Base-by-base conservation (phyloP, 2,797 vertebrate genomes). In the Sebastes miniatus region DNA sequence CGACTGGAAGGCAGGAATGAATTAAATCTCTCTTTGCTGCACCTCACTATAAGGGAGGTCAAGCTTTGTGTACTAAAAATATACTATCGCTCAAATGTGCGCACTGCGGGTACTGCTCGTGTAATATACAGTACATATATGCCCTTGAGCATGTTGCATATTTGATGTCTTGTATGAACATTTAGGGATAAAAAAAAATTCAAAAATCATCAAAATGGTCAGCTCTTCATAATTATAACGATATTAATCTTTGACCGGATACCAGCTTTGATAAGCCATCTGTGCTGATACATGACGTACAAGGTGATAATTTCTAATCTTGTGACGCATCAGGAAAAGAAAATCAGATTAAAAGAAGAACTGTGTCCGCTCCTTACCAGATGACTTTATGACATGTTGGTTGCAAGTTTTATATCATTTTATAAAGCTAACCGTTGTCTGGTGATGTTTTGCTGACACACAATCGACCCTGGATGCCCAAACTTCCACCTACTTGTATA, bases 291-390 rank as follows among this genome's bases (percentile, higher is more conserved):
- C 8, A 36, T 43, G 52, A 66, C 14, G 22, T 61, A 54, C 69
- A 61, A 74, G 25, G 24, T 69, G 64, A 80, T 78, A 0, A 50
- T 59, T 57, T 57, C 73, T n/a, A 58, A 77, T 86, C 54, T 74
- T 22, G 16, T 8, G 59, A 65, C 25, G 9, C 52, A 61, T 66
- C 67, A 43, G 52, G 69, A 43, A 43, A 43, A 43, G 3, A 18
- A 47, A 47, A 18, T 47, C 16, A 18, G 6, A 47, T 47, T 18
- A 47, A 43, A 24, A 52, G 50, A 58, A 27, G 43, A 36, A 47
- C 27, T 64, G 32, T 32, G n/a, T 67, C 31, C 5, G 11, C 24
- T 52, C 4, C 32, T 54, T n/a, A 76, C 31, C 73, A 56, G 29
- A 36, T 58, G 54, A 69, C 29, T 74, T 58, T 27, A 39, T 69